Evolutionary conservation across 1,140 invertebrate species (phyloP), one percentile per base, ranked within the genome.

Genomic region (Spodoptera frugiperda): DNA sequence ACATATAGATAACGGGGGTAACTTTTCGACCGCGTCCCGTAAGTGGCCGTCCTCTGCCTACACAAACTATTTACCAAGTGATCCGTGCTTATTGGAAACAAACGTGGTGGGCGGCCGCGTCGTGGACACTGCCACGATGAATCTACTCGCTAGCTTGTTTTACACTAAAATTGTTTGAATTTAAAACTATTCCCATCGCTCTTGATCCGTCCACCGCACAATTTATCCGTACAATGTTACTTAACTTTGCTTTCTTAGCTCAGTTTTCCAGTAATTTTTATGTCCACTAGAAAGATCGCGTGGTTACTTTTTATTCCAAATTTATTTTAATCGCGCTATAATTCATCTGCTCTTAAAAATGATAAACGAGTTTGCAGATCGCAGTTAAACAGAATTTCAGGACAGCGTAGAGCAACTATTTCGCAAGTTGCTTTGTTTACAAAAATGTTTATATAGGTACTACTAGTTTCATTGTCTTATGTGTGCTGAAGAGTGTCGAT

Each of bases 31-130:
- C 54, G 39, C n/a, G 51, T 21, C 17, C 30, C 21, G 49, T 67
- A 71, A 72, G 51, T 77, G 63, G 61, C 17, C 63, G 46, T 63
- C 76, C 57, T 71, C 48, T 65, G 19, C 30, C 48, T 67, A 53
- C 12, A 61, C 75, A 77, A 77, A 77, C 65, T 51, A 77, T 77
- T 68, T 70, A 30, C 48, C 76, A 71, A 77, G 67, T 71, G 76
- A 77, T 71, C 65, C 48, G 44, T 33, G 57, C 65, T 77, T 63
- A 71, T 71, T 71, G 76, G 57, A 51, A 48, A 53, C 76, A 67
- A 67, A 67, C 55, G 55, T 70, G 75, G 39, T 53, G 39, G 54
- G n/a, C 21, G 25, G n/a, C n/a, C n/a, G n/a, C n/a, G n/a, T n/a
- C n/a, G n/a, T 19, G 51, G 51, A 71, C 30, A 71, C 25, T 71